Conservation (phyloP, 2,113 vertebrate species). For the Notarius quadriscutis region DNA sequence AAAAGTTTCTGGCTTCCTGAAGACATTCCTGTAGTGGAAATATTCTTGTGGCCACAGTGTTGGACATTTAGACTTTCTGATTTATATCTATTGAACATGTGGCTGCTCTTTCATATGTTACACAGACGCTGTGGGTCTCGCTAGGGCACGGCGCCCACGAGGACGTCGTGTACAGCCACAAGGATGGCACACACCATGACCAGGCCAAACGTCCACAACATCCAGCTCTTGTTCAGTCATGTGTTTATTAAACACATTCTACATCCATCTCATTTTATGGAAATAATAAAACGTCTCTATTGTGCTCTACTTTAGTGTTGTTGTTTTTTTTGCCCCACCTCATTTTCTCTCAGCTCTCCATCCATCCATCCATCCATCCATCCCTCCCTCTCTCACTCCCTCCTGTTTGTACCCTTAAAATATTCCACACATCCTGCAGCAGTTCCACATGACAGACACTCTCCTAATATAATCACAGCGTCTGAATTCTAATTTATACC, state of each 20-base stretch:
- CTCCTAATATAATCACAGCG: slow-evolving; percentile 94
- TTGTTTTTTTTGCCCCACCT: slow-evolving; percentile 13
- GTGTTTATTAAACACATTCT: neutral
- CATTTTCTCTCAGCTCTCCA: neutral
- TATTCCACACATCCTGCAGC: slow-evolving; percentile 83
- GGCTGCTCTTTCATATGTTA: neutral
- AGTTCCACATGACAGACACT: slow-evolving; percentile 91
- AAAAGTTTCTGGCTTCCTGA: neutral
- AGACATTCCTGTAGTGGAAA: neutral
- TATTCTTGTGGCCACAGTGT: neutral
- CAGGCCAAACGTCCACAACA: slow-evolving; percentile 27
- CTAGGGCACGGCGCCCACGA: slow-evolving; percentile 69
- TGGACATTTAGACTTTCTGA: neutral
- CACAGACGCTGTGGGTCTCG: neutral
- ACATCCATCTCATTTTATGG: neutral
- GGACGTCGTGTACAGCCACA: slow-evolving; percentile 67
- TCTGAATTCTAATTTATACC: slow-evolving; percentile 98
- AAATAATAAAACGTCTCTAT: slow-evolving; percentile 2
- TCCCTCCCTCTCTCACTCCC: slow-evolving; percentile 25
- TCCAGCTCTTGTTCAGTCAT: neutral
- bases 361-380: neutral
- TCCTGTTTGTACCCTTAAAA: slow-evolving; percentile 82
- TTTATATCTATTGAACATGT: neutral
- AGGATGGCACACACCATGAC: slow-evolving; percentile 23
- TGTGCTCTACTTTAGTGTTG: neutral